These are phyloP conservation scores for Aegotheles bennettii DNA, from an alignment of 2,113 vertebrate genomes.

Conservation along the genomic window DNA sequence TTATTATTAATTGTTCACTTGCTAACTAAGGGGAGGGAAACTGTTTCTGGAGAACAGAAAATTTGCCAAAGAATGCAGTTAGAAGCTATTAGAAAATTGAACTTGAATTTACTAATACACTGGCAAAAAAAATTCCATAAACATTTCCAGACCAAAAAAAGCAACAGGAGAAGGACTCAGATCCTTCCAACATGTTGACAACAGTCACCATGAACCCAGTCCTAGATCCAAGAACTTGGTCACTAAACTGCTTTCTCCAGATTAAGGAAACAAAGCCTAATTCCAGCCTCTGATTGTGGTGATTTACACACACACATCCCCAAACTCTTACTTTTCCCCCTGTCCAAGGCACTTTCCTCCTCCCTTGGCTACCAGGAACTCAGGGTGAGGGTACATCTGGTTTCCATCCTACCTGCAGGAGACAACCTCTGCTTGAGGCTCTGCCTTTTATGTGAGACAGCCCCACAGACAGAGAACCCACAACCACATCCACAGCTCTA, in stretches of 20 bases:
- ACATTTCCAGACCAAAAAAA: neutral
- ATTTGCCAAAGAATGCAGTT: neutral
- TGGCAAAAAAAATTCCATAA: neutral
- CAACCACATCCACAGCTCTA: neutral
- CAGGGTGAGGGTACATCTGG: too few relatives aligned
- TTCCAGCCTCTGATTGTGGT: neutral
- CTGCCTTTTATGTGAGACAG: neutral
- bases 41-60: neutral
- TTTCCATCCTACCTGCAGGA: neutral
- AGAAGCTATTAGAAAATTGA: neutral
- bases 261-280: neutral
- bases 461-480: neutral
- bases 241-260: neutral
- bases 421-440: neutral
- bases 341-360: neutral
- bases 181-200: neutral
- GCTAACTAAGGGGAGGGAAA: neutral
- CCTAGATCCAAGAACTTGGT: neutral
- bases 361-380: neutral
- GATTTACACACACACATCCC: accelerated
- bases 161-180: neutral
- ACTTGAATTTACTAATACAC: neutral
- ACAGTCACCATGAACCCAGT: neutral
- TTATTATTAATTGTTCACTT: neutral
- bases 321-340: neutral